Evolutionary conservation across 1,140 invertebrate species (phyloP).

Genomic region (Saccostrea echinata): DNA sequence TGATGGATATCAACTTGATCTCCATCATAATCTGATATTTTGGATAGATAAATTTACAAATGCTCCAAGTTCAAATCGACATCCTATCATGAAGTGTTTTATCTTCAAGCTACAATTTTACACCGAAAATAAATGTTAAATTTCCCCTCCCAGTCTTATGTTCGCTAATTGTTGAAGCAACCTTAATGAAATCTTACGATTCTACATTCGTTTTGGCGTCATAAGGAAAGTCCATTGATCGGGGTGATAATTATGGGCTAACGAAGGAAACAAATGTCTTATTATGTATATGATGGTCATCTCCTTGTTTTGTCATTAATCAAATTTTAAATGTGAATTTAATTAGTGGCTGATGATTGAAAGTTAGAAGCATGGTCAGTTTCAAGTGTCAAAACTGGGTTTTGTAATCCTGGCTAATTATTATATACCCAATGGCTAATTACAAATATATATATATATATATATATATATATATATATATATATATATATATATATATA

Average conservation of each 20-base stretch:
- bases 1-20: neutral
- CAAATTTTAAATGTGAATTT: neutral
- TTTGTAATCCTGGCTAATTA: too few relatives aligned
- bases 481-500: too few relatives aligned
- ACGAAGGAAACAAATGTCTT: neutral
- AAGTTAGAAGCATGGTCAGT: neutral
- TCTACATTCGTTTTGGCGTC: neutral
- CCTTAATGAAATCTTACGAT: neutral
- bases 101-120: neutral
- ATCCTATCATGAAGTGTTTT: neutral
- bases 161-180: neutral
- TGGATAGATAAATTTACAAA: neutral
- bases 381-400: neutral
- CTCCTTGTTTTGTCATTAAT: neutral
- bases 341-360: neutral
- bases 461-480: too few relatives aligned
- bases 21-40: neutral
- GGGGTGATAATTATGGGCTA: neutral
- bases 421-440: too few relatives aligned
- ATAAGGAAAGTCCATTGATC: neutral
- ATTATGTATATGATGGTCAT: neutral
- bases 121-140: neutral
- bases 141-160: neutral
- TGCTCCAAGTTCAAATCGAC: neutral
- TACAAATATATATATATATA: too few relatives aligned